Percentiles rank a stretch among this genome's conserved stretches.
phyloP scores from a whole-genome alignment of 2,888 invertebrate species.

The Poecilobothrus nobilitatus region DNA sequence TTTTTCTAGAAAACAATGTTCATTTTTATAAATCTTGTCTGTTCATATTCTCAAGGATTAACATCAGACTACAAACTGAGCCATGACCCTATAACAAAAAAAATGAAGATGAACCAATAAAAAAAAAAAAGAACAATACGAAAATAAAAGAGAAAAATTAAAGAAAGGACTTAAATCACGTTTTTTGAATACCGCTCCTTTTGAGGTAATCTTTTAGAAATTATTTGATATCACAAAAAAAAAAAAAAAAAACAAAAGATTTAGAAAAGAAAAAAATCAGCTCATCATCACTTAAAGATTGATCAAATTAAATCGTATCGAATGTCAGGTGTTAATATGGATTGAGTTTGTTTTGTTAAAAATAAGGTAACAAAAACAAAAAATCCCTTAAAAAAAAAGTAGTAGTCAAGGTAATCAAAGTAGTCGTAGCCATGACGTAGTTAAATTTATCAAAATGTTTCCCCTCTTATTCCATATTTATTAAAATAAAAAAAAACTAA shows the following conservation, averaged over 20 bases:
- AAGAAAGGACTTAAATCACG: not conserved
- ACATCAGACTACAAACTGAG: no score
- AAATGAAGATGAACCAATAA: no score
- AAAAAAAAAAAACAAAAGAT: not conserved
- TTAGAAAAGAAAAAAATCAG: not conserved
- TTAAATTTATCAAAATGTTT: not conserved
- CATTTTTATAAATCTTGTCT: not conserved
- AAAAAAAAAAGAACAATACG: no score
- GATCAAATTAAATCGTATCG: constrained; percentile 6
- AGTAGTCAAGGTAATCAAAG: not conserved
- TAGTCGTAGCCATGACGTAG: not conserved
- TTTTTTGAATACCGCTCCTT: not conserved
- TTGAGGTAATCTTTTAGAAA: not conserved
- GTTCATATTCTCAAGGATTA: not conserved
- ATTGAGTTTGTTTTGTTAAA: constrained; percentile 6
- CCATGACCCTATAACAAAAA: no score
- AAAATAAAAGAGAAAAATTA: no score
- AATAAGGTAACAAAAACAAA: not conserved
- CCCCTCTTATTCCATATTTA: no score
- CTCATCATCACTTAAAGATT: not conserved
- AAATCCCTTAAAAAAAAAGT: no score
- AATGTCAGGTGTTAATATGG: not conserved
- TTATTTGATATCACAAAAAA: no score
- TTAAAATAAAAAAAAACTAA: not conserved
- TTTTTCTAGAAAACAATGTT: no score